Conservation (phyloP, 2,797 vertebrate genomes). For the Champsocephalus gunnari region DNA sequence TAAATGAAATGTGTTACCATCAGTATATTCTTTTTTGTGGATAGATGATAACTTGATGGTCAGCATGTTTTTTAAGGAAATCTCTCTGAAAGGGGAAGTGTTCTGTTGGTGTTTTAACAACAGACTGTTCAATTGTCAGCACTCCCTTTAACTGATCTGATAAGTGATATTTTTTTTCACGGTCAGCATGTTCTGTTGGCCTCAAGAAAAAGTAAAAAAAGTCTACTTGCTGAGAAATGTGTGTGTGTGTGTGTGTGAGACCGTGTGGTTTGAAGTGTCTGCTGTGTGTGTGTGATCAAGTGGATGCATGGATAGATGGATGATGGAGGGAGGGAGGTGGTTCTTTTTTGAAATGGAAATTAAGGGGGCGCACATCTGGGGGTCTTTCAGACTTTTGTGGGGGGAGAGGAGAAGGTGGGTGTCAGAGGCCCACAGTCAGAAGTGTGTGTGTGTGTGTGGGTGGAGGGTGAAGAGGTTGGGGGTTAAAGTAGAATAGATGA, state of each 20-base stretch:
- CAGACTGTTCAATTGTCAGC: slow-evolving; percentile 6
- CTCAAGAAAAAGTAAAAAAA: neutral
- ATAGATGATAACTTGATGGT: slow-evolving; percentile 32
- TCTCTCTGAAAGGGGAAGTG: slow-evolving; percentile 43
- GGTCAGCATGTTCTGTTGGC: slow-evolving; percentile 24
- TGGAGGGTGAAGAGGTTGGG: slow-evolving; percentile 7
- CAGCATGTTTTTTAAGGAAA: slow-evolving; percentile 42
- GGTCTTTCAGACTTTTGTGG: slow-evolving; percentile 81
- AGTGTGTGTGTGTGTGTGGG: slow-evolving; percentile 32
- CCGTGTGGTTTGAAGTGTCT: slow-evolving; percentile 35
- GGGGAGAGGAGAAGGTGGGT: slow-evolving; percentile 66
- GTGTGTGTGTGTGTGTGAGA: slow-evolving; percentile 17
- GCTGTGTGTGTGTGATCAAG: slow-evolving; percentile 43
- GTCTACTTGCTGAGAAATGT: slow-evolving; percentile 29
- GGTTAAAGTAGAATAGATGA: slow-evolving; percentile 36
- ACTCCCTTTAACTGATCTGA: slow-evolving; percentile 27
- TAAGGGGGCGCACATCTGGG: slow-evolving; percentile 81
- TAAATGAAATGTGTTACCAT: slow-evolving; percentile 26
- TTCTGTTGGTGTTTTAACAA: slow-evolving; percentile 8
- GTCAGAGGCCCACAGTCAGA: slow-evolving; percentile 78
- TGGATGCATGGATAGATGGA: slow-evolving; percentile 64
- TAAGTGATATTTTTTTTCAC: slow-evolving; percentile 34
- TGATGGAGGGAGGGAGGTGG: slow-evolving; percentile 67
- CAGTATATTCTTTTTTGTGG: slow-evolving; percentile 36
- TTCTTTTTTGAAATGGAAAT: slow-evolving; percentile 82